Evolutionary conservation across 2,888 invertebrate species (phyloP).

Genomic region (Norana najaformis): DNA sequence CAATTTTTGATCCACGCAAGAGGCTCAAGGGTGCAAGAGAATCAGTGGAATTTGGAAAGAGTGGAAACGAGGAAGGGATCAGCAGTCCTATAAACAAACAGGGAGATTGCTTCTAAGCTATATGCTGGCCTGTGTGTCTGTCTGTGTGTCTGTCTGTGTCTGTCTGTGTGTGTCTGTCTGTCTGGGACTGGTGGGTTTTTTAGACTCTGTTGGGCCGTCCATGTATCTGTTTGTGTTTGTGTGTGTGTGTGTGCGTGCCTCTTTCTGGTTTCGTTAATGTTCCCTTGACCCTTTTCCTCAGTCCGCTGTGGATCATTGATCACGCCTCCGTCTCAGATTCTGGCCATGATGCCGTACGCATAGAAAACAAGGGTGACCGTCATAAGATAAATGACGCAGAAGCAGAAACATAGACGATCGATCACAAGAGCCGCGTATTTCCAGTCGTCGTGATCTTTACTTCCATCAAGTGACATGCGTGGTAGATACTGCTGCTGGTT

Average conservation of each 20-base stretch:
- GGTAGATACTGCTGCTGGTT: not conserved
- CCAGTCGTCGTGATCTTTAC: not conserved
- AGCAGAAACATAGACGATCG: constrained; percentile 23
- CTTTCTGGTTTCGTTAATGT: not conserved
- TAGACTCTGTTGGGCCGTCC: too few relatives aligned
- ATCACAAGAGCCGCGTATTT: constrained; percentile 10
- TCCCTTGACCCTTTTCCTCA: not conserved
- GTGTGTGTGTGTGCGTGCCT: too few relatives aligned
- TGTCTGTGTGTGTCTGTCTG: too few relatives aligned
- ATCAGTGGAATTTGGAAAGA: too few relatives aligned
- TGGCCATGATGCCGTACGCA: not conserved
- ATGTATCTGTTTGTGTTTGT: too few relatives aligned
- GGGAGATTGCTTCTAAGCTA: not conserved
- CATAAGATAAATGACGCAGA: not conserved
- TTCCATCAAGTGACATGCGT: not conserved
- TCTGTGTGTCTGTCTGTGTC: too few relatives aligned
- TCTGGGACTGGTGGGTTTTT: too few relatives aligned
- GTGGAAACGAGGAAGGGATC: not conserved
- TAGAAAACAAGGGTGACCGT: not conserved
- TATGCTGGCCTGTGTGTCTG: too few relatives aligned
- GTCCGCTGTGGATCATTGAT: too few relatives aligned
- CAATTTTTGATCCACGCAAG: too few relatives aligned
- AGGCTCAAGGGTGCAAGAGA: too few relatives aligned
- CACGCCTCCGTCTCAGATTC: not conserved
- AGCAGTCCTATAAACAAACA: too few relatives aligned